These are phyloP conservation scores for Strongylocentrotus purpuratus DNA, from an alignment of 35 echinoderm and acorn worm genomes.

Conservation along the genomic window DNA sequence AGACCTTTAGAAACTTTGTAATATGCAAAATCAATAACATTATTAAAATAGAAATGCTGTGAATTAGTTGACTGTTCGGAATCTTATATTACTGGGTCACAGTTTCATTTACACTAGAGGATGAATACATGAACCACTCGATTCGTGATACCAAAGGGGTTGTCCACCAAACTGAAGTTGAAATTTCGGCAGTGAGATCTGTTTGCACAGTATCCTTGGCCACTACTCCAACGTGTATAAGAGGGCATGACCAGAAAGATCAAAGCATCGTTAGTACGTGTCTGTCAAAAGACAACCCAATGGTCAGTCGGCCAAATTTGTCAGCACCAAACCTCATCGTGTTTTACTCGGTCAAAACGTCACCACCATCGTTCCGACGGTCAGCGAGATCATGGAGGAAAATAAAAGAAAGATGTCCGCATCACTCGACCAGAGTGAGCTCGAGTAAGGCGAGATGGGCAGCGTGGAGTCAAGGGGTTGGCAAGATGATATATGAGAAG, in stretches of 20 bases:
- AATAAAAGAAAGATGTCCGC: neutral
- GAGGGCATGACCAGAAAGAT: slow-evolving; percentile 15
- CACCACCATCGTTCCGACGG: neutral
- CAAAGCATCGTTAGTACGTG: slow-evolving; percentile 16
- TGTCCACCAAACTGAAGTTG: neutral
- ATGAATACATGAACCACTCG: no score
- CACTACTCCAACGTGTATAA: neutral
- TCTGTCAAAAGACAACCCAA: slow-evolving; percentile 16
- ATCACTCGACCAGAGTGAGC: neutral
- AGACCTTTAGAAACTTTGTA: no score
- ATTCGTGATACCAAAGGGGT: neutral
- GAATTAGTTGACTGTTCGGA: no score
- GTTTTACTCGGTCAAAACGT: neutral
- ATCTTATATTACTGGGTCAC: no score
- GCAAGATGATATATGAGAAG: slow-evolving; percentile 11
- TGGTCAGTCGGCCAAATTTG: neutral
- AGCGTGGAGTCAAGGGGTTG: neutral
- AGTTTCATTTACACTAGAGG: no score
- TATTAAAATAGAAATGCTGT: no score
- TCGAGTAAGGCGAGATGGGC: neutral
- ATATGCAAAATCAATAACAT: no score
- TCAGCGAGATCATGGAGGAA: neutral
- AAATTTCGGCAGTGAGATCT: neutral
- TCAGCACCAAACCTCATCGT: neutral
- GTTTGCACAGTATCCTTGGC: neutral